Percentiles rank a stretch among this genome's conserved stretches.
These are phyloP conservation scores for Heliconius eleuchia DNA, from an alignment of 1,140 invertebrate genomes.

Conservation along the genomic window DNA sequence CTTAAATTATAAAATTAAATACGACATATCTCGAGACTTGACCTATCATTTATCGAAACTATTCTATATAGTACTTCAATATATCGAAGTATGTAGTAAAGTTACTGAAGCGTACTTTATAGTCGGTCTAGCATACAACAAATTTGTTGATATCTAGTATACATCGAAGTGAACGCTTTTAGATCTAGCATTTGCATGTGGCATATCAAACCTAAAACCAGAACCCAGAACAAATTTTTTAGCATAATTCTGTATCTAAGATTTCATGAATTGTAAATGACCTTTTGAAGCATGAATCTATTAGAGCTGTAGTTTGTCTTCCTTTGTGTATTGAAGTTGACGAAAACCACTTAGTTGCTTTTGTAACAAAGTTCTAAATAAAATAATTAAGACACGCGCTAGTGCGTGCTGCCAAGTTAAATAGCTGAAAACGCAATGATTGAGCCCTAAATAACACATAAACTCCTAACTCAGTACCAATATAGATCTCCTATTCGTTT, in stretches of 20 bases:
- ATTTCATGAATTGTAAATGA: neutral
- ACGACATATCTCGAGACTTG: neutral
- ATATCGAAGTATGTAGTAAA: neutral
- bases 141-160: neutral
- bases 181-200: neutral
- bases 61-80: no score
- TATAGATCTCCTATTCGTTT: no score
- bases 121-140: neutral
- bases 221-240: neutral
- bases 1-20: neutral
- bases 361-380: no score
- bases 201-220: neutral
- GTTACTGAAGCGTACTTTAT: slow-evolving; percentile 6
- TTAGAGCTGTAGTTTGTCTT: neutral
- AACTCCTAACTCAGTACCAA: no score
- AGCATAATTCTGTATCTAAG: neutral
- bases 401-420: no score
- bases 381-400: no score
- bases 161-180: neutral
- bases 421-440: no score
- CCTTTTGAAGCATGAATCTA: neutral
- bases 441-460: no score
- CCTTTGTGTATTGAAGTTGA: neutral
- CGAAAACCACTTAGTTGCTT: no score
- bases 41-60: neutral